Percentiles rank a stretch among this genome's conserved stretches.
Evolutionary conservation across 2,888 invertebrate species (phyloP).

Genomic region (Criorhina ranunculi): DNA sequence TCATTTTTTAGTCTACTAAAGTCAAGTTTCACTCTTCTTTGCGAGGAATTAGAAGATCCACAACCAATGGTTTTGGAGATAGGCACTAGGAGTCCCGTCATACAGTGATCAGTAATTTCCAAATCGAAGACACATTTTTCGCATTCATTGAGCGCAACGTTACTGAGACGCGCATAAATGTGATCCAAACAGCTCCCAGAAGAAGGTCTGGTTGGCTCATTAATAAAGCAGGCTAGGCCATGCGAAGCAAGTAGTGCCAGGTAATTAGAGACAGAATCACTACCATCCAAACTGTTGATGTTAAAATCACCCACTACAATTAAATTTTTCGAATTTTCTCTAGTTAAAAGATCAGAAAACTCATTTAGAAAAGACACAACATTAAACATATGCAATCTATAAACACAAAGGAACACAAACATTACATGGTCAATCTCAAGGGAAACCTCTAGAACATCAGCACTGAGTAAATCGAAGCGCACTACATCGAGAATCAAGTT

Average conservation of each 20-base stretch:
- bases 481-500: not conserved
- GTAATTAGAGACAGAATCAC: conserved; percentile 1
- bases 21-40: too few species aligned
- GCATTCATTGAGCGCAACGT: not conserved
- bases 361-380: too few species aligned
- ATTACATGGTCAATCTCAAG: not conserved
- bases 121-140: too few species aligned
- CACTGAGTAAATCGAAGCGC: conserved; percentile 8
- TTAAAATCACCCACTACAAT: conserved; percentile 7
- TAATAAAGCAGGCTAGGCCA: too few species aligned
- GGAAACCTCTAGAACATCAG: too few species aligned
- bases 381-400: conserved; percentile 18
- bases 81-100: conserved; percentile 8
- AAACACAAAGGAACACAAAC: conserved; percentile 20
- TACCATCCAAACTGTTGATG: conserved; percentile 19
- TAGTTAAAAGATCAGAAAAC: conserved; percentile 9
- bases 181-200: conserved; percentile 32
- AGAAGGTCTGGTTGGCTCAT: not conserved
- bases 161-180: conserved; percentile 20
- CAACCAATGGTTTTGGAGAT: not conserved
- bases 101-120: not conserved
- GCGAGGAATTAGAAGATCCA: not conserved
- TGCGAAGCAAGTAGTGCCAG: conserved; percentile 12
- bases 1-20: too few species aligned
- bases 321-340: conserved; percentile 13